phyloP scores from a whole-genome alignment of 2,113 vertebrate genomes.

The Polyodon spathula region DNA sequence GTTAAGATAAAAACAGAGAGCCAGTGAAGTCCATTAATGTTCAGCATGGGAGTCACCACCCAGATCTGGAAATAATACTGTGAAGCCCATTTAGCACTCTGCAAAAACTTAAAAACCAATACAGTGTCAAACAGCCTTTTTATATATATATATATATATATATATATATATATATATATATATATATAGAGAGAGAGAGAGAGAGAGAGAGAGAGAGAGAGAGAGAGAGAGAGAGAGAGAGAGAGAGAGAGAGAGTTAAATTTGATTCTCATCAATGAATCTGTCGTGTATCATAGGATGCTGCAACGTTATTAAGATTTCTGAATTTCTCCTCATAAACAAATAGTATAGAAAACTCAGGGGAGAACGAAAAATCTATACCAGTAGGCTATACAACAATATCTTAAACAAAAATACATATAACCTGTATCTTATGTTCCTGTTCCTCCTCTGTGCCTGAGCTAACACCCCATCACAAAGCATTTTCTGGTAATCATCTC shows the following conservation, averaged over 20 bases:
- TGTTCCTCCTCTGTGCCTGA: slow-evolving; percentile 34
- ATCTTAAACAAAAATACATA: slow-evolving; percentile 6
- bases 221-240: too few relatives aligned
- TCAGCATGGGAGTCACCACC: background rate
- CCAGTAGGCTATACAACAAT: background rate
- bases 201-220: too few relatives aligned
- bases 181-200: too few relatives aligned
- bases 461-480: slow-evolving; percentile 71
- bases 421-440: slow-evolving; percentile 23
- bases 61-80: background rate
- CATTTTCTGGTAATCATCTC: slow-evolving; percentile 76
- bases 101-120: too few relatives aligned
- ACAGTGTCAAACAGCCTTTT: too few relatives aligned
- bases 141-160: too few relatives aligned
- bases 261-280: too few relatives aligned
- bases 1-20: background rate
- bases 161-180: too few relatives aligned
- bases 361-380: background rate
- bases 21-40: background rate
- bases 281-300: too few relatives aligned
- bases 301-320: too few relatives aligned
- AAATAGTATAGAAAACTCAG: slow-evolving; percentile 3
- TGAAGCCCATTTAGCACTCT: background rate
- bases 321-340: slow-evolving; percentile 22
- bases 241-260: too few relatives aligned